Evolutionary conservation across 2,113 vertebrate genomes (phyloP), one percentile per base, ranked within the genome.

Genomic region (Chinchilla lanigera): DNA sequence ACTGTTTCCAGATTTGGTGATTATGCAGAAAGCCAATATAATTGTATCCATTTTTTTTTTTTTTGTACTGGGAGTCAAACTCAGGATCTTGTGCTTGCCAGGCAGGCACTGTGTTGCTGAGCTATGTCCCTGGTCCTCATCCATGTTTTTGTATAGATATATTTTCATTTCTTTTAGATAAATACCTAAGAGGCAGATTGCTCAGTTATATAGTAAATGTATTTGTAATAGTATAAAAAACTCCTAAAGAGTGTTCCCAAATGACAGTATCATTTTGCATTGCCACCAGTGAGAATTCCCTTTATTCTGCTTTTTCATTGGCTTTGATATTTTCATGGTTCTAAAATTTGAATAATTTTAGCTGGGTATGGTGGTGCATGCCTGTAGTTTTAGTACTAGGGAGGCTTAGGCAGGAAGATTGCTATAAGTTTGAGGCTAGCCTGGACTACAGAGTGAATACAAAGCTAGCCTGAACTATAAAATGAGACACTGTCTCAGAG

Each of bases 151-250:
- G 0, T 88, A 61, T 91, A 54, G 33, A 47, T 17, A 52, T 17
- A 65, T 78, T 89, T 84, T 83, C 14, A 86, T 86, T 97, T 93
- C 16, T 82, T 38, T 89, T 58, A 50, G 60, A 52, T 92, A 84
- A 82, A 56, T 38, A 52, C 7, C 35, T 84, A 89, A 67, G 4
- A 12, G 2, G 91, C 28, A 47, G 24, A 80, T 67, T 24, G 35
- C 28, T 88, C 30, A 44, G 35, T 84, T 96, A 41, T 89, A 90
- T 17, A 69, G 35, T 84, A 94, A 86, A 61, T 54, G 30, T 65
- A 86, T 89, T 78, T 96, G 92, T 83, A 94, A 77, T 33, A 20
- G 65, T 88, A 65, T 24, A 95, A 52, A 93, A 65, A 97, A 97
- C 30, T 94, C 88, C 28, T 54, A 92, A 95, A 33, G 22, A 22